Conservation (phyloP, 2,888 invertebrate genomes). For the Gortyna flavago region DNA sequence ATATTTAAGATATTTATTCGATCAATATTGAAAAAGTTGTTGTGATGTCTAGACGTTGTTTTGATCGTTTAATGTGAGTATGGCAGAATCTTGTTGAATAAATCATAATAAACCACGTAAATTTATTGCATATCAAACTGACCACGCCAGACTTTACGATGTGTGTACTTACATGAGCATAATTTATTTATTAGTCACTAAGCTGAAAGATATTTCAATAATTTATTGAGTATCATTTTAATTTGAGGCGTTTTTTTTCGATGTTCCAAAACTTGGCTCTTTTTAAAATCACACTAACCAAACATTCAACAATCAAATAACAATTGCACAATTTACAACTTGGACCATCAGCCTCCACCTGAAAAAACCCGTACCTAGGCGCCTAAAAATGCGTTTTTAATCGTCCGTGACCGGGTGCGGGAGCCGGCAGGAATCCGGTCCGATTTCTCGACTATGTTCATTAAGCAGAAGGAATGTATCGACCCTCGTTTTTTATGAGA, state of each 20-base stretch:
- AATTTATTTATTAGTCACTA: neutral
- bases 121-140: neutral
- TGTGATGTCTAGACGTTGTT: slow-evolving; percentile 14
- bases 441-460: slow-evolving; percentile 59
- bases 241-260: neutral
- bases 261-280: neutral
- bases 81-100: neutral
- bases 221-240: neutral
- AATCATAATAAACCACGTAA: neutral
- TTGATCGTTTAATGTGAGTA: neutral
- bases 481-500: slow-evolving; percentile 19
- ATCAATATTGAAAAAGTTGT: slow-evolving; percentile 7
- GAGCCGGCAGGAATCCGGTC: slow-evolving; percentile 28
- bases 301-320: slow-evolving; percentile 1
- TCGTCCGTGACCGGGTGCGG: slow-evolving; percentile 15
- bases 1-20: slow-evolving; percentile 20
- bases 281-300: neutral
- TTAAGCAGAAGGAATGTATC: slow-evolving; percentile 51
- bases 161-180: neutral
- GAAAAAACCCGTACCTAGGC: slow-evolving; percentile 6
- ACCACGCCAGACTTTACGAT: neutral
- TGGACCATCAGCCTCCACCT: slow-evolving; percentile 3
- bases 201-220: neutral
- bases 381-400: slow-evolving; percentile 39
- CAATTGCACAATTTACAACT: neutral